A percentile compares a stretch with the other conserved stretches of the same genome.
These are phyloP conservation scores for Morelia viridis DNA, from an alignment of 2,797 vertebrate species.

Conservation along the genomic window DNA sequence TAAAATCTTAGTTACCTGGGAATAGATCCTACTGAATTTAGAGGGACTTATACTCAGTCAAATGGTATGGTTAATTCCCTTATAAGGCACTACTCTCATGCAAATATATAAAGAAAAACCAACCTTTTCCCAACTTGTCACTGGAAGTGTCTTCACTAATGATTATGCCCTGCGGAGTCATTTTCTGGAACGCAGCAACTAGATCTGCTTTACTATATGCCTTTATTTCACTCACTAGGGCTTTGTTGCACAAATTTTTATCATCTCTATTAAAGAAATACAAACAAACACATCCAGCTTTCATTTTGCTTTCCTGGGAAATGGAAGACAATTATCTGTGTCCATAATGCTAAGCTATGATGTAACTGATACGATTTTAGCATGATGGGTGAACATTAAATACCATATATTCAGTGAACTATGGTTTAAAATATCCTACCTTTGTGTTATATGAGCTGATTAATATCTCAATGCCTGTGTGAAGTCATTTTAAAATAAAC, in stretches of 20 bases:
- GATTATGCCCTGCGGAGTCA: constrained; percentile 46
- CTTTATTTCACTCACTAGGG: constrained; percentile 86
- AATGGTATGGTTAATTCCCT: not conserved
- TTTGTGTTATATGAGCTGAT: not conserved
- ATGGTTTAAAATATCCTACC: not conserved
- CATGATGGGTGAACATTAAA: not conserved
- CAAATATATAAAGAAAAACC: constrained; percentile 21
- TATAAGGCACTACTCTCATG: rapidly evolving
- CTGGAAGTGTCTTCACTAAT: constrained; percentile 43
- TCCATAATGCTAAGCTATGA: not conserved
- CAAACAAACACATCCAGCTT: constrained; percentile 4
- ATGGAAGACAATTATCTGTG: not conserved
- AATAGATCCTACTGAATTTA: not conserved
- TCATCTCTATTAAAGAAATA: constrained; percentile 80
- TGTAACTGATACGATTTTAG: not conserved
- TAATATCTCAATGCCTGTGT: not conserved
- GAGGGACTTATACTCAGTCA: not conserved
- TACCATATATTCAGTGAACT: not conserved
- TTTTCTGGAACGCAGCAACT: constrained; percentile 70
- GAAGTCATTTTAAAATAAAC: not conserved
- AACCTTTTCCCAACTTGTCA: constrained; percentile 62
- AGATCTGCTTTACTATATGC: constrained; percentile 86
- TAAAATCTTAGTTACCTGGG: not conserved
- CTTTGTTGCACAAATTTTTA: constrained; percentile 93
- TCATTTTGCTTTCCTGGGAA: not conserved